phyloP scores from a whole-genome alignment of 2,113 vertebrate species.

The Bettongia penicillata region DNA sequence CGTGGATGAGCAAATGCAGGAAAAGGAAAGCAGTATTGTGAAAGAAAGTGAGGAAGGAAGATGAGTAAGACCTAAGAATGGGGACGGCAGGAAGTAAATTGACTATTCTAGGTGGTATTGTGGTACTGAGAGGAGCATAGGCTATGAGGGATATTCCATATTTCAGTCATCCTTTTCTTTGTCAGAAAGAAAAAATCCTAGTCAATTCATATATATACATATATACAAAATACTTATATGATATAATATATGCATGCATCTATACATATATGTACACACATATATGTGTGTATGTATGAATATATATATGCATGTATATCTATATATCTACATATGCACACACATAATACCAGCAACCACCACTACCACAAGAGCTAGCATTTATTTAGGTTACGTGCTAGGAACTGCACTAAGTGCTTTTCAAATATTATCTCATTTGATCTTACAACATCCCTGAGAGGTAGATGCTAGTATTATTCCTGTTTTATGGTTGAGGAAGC shows the following conservation, averaged over 20 bases:
- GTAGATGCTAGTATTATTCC: not conserved
- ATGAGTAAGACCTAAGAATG: not conserved
- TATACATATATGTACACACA: too few species aligned
- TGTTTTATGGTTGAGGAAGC: not conserved
- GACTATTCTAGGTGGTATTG: not conserved
- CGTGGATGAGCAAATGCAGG: not conserved
- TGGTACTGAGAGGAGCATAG: not conserved
- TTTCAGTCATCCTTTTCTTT: not conserved
- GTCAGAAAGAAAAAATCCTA: not conserved
- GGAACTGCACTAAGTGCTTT: not conserved
- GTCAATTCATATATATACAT: too few species aligned
- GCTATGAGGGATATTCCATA: not conserved
- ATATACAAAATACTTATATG: too few species aligned
- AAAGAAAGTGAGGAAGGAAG: not conserved
- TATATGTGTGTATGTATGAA: too few species aligned
- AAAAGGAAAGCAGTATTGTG: not conserved
- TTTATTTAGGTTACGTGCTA: not conserved
- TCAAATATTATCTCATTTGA: not conserved
- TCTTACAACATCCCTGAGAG: not conserved
- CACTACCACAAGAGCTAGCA: not conserved
- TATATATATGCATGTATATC: too few species aligned
- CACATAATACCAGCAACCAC: too few species aligned
- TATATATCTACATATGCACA: too few species aligned
- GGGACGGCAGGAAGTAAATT: not conserved
- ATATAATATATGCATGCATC: too few species aligned